phyloP scores from a whole-genome alignment of 2,797 vertebrate genomes.

The Gymnopithys bicolor region DNA sequence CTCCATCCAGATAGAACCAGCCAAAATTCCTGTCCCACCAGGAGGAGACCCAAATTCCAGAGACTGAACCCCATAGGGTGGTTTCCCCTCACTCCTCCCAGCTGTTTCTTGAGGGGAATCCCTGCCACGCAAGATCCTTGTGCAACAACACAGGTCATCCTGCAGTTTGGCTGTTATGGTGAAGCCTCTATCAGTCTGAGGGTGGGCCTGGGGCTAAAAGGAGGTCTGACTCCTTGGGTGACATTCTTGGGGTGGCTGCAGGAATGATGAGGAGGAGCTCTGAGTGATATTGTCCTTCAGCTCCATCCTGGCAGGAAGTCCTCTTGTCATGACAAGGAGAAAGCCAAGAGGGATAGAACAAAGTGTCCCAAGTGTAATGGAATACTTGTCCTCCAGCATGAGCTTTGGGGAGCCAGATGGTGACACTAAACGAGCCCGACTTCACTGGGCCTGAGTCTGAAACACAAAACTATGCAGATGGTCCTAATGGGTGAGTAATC shows the following conservation, averaged over 20 bases:
- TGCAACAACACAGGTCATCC: conserved; percentile 6
- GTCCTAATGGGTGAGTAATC: neutral
- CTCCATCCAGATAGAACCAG: neutral
- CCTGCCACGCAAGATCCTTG: neutral
- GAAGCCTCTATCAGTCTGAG: neutral
- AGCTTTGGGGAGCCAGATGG: neutral
- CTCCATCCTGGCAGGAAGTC: conserved; percentile 45
- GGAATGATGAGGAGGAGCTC: neutral
- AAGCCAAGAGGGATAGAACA: neutral
- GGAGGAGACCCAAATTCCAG: neutral
- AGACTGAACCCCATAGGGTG: neutral
- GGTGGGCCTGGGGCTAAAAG: conserved; percentile 11
- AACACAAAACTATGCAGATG: neutral
- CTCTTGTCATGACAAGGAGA: neutral
- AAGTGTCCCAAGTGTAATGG: neutral
- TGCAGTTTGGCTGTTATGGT: neutral
- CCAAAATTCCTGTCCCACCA: neutral
- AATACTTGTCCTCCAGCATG: neutral
- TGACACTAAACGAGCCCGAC: neutral
- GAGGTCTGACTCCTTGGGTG: neutral
- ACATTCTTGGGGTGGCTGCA: conserved; percentile 23
- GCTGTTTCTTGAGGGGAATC: neutral
- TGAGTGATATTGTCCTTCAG: neutral
- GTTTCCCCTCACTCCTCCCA: neutral
- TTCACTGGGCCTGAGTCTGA: neutral